phyloP scores from a whole-genome alignment of 2,113 vertebrate species.

The Gasterosteus nipponicus region DNA sequence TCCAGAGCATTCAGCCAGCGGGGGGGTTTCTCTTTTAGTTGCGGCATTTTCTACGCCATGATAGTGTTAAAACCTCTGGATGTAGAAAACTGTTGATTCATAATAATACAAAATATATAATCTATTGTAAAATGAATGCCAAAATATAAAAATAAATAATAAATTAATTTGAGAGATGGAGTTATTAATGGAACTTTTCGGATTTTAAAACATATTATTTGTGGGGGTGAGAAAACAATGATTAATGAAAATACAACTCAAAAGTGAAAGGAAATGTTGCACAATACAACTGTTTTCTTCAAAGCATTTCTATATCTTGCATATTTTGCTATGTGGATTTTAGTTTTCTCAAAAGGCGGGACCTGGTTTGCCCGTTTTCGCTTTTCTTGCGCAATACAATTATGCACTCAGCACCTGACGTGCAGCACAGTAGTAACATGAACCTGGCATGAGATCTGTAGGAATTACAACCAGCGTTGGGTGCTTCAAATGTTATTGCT shows the following conservation, averaged over 20 bases:
- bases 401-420: not conserved
- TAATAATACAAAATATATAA: not conserved
- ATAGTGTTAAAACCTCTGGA: not conserved
- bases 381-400: not conserved
- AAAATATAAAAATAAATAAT: not conserved
- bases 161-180: not conserved
- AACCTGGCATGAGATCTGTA: not conserved
- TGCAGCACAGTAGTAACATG: not conserved
- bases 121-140: not conserved
- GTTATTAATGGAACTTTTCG: not conserved
- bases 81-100: not conserved
- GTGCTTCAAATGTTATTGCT: not conserved
- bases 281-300: not conserved
- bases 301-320: not conserved
- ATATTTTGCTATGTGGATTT: not conserved
- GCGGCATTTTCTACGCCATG: not conserved
- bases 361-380: not conserved
- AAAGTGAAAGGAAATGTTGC: not conserved
- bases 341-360: not conserved
- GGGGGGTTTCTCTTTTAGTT: not conserved
- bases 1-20: conserved; percentile 1
- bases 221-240: not conserved
- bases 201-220: not conserved
- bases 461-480: not conserved
- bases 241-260: not conserved